These are phyloP conservation scores for Gavialis gangeticus DNA, from an alignment of 2,113 vertebrate species.

Conservation along the genomic window DNA sequence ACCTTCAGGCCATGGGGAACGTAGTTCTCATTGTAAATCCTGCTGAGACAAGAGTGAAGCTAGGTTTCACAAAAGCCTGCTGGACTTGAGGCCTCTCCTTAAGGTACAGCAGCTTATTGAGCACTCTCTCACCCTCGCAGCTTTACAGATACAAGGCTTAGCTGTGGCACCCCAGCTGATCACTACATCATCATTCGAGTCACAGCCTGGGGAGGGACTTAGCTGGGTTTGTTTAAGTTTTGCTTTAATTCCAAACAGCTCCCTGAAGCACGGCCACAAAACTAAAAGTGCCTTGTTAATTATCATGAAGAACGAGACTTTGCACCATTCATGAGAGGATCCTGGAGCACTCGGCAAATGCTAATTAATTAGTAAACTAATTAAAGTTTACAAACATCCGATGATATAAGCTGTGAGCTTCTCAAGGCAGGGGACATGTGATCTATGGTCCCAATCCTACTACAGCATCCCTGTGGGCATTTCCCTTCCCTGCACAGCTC, in stretches of 20 bases:
- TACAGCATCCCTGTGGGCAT: background rate
- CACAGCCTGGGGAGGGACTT: background rate
- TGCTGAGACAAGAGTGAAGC: constrained; percentile 74
- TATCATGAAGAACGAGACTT: too few relatives aligned
- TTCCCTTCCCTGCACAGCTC: background rate
- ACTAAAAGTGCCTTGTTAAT: too few relatives aligned
- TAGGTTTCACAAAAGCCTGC: background rate
- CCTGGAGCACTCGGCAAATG: too few relatives aligned
- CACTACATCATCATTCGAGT: background rate
- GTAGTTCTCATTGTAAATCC: constrained; percentile 92
- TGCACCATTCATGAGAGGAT: too few relatives aligned
- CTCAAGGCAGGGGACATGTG: background rate
- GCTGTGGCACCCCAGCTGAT: background rate
- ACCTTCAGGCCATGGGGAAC: constrained; percentile 95
- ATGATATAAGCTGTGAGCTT: background rate
- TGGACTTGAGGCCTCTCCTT: background rate
- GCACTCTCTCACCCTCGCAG: background rate
- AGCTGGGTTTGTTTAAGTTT: constrained; percentile 6
- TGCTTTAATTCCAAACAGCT: background rate
- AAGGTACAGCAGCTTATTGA: background rate
- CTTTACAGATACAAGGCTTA: constrained; percentile 6
- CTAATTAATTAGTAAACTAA: background rate
- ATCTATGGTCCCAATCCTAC: background rate
- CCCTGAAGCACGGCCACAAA: background rate
- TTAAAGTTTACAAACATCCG: constrained; percentile 10